Evolutionary conservation across 2,113 vertebrate species (phyloP), one percentile per base, ranked within the genome.

Genomic region (Malurus elegans): DNA sequence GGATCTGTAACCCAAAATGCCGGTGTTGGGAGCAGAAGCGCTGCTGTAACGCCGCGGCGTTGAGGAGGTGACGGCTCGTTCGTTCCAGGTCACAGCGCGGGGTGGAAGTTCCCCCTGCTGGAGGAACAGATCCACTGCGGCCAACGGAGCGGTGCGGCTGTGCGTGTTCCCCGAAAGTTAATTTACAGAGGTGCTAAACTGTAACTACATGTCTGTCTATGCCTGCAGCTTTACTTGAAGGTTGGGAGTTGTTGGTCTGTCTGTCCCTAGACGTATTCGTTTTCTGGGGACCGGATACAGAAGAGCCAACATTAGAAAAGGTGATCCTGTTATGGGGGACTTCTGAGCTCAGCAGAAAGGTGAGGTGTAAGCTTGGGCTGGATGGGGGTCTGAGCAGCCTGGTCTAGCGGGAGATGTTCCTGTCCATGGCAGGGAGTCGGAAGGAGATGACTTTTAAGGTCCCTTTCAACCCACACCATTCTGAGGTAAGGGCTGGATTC

Each of bases 71-170:
- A 2, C 29, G 31, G 40, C 31, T 54, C 14, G 7, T 14, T 54
- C 14, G 7, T 14, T 6, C 1, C 44, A 2, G 74, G 80, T 26
- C 66, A 3, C 58, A 56, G 56, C 4, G 19, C 62, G 79, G 48
- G 38, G 50, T 88, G 82, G 18, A 96, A 95, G 94, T 93, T 95
- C 93, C 95, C 92, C 64, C 93, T 95, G 79, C 82, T 92, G 94
- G 94, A 93, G 34, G 60, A 83, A 42, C 32, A 25, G 38, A 23
- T 40, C 79, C 64, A 71, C 75, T 94, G 45, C 95, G 80, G 71
- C 56, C 32, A 6, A 62, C 32, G 50, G 26, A 57, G 64, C 58
- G 1, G 12, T 0, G 23, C 4, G 1, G 28, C 4, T 2, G 1
- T 8, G 32, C 10, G 0, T 14, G 17, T 8, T 56, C 19, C n/a